These are phyloP conservation scores for Drepana falcataria DNA, from an alignment of 2,888 invertebrate genomes.

Conservation along the genomic window DNA sequence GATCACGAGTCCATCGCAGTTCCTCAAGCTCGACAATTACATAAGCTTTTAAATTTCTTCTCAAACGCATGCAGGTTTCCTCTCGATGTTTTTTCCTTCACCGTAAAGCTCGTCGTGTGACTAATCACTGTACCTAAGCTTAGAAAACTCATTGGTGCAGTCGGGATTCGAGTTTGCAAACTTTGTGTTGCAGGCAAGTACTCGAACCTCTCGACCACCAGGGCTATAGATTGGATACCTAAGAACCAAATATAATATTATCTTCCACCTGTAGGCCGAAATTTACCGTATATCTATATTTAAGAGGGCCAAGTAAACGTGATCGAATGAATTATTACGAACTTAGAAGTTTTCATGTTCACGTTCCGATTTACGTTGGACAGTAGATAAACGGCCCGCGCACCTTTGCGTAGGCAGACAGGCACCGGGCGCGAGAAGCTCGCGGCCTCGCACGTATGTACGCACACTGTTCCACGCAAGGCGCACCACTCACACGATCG, in stretches of 20 bases:
- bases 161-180: too few relatives aligned
- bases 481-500: constrained; percentile 22
- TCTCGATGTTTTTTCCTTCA: too few relatives aligned
- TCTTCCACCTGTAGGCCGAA: not conserved
- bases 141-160: too few relatives aligned
- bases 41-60: too few relatives aligned
- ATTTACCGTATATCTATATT: not conserved
- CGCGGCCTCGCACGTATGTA: not conserved
- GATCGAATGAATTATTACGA: constrained; percentile 17
- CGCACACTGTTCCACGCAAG: constrained; percentile 21
- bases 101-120: too few relatives aligned
- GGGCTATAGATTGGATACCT: too few relatives aligned
- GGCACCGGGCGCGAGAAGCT: constrained; percentile 6
- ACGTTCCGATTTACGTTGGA: constrained; percentile 18
- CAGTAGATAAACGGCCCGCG: constrained; percentile 13
- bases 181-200: too few relatives aligned
- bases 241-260: not conserved
- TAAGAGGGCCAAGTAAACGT: constrained; percentile 9
- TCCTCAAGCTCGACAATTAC: too few relatives aligned
- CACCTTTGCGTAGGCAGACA: constrained; percentile 20
- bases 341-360: constrained; percentile 25
- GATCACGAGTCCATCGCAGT: too few relatives aligned
- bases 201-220: too few relatives aligned
- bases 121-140: too few relatives aligned
- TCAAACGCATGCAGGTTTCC: too few relatives aligned